phyloP scores from a whole-genome alignment of 2,797 vertebrate genomes.

The Serranus cabrilla region DNA sequence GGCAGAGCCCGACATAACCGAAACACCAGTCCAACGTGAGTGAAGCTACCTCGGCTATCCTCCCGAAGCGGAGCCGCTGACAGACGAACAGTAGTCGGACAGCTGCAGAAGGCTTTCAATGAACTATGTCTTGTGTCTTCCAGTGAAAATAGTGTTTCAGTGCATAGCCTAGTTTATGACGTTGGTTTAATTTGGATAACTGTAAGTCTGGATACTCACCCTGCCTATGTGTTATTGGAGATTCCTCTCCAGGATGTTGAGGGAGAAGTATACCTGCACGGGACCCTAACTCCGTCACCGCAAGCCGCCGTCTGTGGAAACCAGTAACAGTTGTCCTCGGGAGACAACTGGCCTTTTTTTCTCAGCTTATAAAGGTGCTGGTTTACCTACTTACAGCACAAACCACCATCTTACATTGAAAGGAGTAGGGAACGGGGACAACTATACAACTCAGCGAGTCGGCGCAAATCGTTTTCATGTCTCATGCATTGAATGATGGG shows the following conservation, averaged over 20 bases:
- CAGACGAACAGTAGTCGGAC: not conserved
- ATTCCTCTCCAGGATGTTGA: conserved; percentile 68
- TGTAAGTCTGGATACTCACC: conserved; percentile 70
- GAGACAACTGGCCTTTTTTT: conserved; percentile 62
- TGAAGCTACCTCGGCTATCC: conserved; percentile 3
- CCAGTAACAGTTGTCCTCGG: conserved; percentile 44
- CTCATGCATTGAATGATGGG: conserved; percentile 36
- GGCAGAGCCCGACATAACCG: conserved; percentile 51
- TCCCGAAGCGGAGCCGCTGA: conserved; percentile 10
- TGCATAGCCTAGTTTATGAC: conserved; percentile 34
- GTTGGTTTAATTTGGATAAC: conserved; percentile 42
- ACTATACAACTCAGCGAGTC: conserved; percentile 58
- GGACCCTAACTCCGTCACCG: conserved; percentile 45
- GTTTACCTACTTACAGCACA: conserved; percentile 57
- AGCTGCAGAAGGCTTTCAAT: not conserved
- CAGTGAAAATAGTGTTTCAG: not conserved
- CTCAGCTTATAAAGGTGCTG: conserved; percentile 64
- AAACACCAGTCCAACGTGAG: conserved; percentile 16
- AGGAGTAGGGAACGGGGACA: conserved; percentile 58
- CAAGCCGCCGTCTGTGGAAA: conserved; percentile 44
- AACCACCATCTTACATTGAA: conserved; percentile 82
- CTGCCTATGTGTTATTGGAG: conserved; percentile 67
- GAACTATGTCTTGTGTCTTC: not conserved
- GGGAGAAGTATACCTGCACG: conserved; percentile 59
- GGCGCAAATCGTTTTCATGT: conserved; percentile 50